Evolutionary conservation across 2,888 invertebrate species (phyloP).

Genomic region (Platypus cylindrus): DNA sequence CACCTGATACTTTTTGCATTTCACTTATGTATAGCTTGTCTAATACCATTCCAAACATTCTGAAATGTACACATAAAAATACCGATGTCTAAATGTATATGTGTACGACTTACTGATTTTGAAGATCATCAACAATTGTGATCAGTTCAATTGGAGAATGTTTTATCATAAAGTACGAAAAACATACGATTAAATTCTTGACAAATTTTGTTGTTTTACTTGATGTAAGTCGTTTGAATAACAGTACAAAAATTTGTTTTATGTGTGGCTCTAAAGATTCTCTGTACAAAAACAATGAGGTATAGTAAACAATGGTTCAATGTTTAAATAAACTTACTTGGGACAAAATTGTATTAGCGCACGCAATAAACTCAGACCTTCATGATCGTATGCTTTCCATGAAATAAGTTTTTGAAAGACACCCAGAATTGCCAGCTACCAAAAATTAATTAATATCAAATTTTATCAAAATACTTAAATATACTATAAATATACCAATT

Average conservation of each 20-base stretch:
- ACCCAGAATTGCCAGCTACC: constrained; percentile 74
- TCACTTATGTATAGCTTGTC: constrained; percentile 81
- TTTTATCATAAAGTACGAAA: constrained; percentile 74
- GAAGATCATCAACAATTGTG: constrained; percentile 72
- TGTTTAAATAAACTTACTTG: constrained; percentile 46
- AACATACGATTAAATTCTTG: constrained; percentile 80
- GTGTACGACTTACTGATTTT: constrained; percentile 52
- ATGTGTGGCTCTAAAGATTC: constrained; percentile 60
- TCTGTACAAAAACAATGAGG: constrained; percentile 37
- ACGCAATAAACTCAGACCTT: constrained; percentile 87
- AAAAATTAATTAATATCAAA: constrained; percentile 8
- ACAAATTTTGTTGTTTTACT: constrained; percentile 94
- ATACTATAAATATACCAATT: constrained; percentile 45
- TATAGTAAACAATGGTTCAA: neutral
- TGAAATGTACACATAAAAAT: constrained; percentile 25
- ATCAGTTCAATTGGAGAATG: constrained; percentile 65
- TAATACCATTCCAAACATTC: constrained; percentile 93
- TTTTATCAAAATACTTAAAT: neutral
- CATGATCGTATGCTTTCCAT: constrained; percentile 89
- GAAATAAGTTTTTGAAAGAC: constrained; percentile 95
- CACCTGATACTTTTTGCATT: constrained; percentile 73
- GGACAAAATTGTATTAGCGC: constrained; percentile 74
- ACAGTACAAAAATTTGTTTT: constrained; percentile 77
- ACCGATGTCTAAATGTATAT: neutral
- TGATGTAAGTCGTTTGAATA: constrained; percentile 87